These are phyloP conservation scores for Chromoteleia sp. DNA, from an alignment of 2,888 invertebrate genomes.

Conservation along the genomic window DNA sequence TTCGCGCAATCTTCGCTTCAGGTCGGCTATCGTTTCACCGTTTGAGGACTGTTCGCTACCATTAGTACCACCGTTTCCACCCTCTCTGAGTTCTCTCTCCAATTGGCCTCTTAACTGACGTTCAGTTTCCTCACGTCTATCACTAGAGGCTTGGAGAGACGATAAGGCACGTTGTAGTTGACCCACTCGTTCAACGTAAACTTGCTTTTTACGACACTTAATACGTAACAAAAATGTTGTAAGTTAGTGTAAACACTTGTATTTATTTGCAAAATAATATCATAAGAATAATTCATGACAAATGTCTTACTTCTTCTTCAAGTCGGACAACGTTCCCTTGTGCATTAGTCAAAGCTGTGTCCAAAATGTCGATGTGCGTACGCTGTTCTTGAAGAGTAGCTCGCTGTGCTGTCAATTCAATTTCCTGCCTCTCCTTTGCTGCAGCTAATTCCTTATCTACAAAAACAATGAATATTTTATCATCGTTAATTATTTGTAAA, in stretches of 20 bases:
- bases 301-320: constrained; percentile 95
- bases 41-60: constrained; percentile 84
- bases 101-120: constrained; percentile 93
- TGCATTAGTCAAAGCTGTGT: constrained; percentile 95
- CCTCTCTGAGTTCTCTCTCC: constrained; percentile 91
- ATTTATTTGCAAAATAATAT: no score
- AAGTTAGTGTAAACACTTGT: no score
- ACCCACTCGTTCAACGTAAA: constrained; percentile 93
- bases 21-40: constrained; percentile 87
- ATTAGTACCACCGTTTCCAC: constrained; percentile 78
- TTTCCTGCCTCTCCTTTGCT: constrained; percentile 96
- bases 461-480: constrained; percentile 46
- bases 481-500: background rate
- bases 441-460: constrained; percentile 95
- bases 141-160: constrained; percentile 93
- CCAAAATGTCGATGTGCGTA: constrained; percentile 96
- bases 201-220: constrained; percentile 93
- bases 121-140: constrained; percentile 94
- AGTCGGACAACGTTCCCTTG: constrained; percentile 94
- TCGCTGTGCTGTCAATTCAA: constrained; percentile 94
- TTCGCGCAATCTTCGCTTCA: constrained; percentile 88
- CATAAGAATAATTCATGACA: no score
- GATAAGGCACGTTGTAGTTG: constrained; percentile 93
- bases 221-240: constrained; percentile 72
- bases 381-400: constrained; percentile 96